Base-by-base conservation (phyloP, 64 coral and sea anemone species). In the Dendrophyllia cribrosa region DNA sequence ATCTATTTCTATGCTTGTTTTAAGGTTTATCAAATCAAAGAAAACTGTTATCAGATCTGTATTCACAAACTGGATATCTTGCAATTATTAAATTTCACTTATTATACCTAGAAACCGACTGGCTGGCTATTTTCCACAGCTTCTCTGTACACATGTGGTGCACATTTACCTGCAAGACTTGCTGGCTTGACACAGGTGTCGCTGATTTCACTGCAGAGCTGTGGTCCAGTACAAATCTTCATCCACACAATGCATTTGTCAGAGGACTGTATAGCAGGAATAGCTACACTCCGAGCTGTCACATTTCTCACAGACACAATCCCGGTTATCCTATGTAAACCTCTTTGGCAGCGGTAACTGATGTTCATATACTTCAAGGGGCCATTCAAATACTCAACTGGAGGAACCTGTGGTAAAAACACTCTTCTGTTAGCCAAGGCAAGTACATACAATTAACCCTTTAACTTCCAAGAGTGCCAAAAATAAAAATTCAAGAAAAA, bases 171-270 rank as follows among this genome's bases (percentile, higher is more conserved):
- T 75, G 15, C 17, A 6, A 20, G 1, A 19, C 17, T 49, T 15
- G 43, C 14, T 2, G 16, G 14, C 14, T 46, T 10, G 20, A 66
- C 5, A 65, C 80, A 84, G 6, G 45, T 67, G n/a, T 23, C 22
- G 17, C 80, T 84, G 19, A 13, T 51, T 4, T 8, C 44, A 45
- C 80, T 84, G 44, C 80, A 84, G 23, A 67, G 17, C 46, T 44
- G 23, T n/a, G 80, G 80, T 51, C 63, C 61, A 84, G 66, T 84
- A 23, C 80, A 84, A 9, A 84, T 48, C 3, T 20, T 67, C 80
- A 84, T 84, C 80, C 43, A 49, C 19, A 84, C 80, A 67, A 12
- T 1, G 43, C 80, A 84, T 51, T 21, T 51, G 45, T 48, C 62
- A 51, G 43, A 49, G 3, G 20, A 17, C 43, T 84, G 43, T 5